Conservation (phyloP, 2,797 vertebrate species). For the Hapalemur alaotrensis region DNA sequence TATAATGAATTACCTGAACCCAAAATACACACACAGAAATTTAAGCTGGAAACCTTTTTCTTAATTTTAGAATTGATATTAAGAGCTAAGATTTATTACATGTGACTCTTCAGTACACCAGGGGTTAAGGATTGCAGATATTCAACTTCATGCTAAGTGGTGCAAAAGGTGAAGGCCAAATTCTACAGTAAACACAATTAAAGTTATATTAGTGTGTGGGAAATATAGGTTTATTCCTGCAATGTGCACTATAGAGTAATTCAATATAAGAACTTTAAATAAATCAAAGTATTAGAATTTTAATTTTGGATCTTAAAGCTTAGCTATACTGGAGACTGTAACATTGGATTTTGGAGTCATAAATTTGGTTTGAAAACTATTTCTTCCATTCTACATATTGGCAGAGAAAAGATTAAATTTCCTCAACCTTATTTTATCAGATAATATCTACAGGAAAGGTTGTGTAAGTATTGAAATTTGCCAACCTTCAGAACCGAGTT, state of each 20-base stretch:
- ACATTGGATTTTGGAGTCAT: background rate
- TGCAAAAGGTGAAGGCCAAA: background rate
- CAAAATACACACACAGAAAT: background rate
- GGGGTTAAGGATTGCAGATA: background rate
- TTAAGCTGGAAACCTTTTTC: background rate
- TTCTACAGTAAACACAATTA: background rate
- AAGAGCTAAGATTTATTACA: background rate
- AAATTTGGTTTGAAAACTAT: background rate
- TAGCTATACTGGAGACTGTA: background rate
- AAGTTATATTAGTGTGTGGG: background rate
- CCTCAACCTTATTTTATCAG: slow-evolving; percentile 49
- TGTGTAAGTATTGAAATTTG: slow-evolving; percentile 47
- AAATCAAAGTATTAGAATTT: slow-evolving; percentile 16
- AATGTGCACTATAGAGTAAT: background rate
- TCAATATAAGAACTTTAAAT: background rate
- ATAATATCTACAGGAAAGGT: slow-evolving; percentile 27
- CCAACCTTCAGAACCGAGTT: background rate
- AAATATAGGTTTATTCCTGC: background rate
- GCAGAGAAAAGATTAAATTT: slow-evolving; percentile 41
- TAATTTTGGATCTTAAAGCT: background rate
- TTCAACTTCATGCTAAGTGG: background rate
- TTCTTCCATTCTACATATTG: background rate
- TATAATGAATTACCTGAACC: background rate
- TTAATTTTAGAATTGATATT: background rate
- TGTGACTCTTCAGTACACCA: background rate